Evolutionary conservation across 2,113 vertebrate species (phyloP), one percentile per base, ranked within the genome.

Genomic region (Apodemus sylvaticus): DNA sequence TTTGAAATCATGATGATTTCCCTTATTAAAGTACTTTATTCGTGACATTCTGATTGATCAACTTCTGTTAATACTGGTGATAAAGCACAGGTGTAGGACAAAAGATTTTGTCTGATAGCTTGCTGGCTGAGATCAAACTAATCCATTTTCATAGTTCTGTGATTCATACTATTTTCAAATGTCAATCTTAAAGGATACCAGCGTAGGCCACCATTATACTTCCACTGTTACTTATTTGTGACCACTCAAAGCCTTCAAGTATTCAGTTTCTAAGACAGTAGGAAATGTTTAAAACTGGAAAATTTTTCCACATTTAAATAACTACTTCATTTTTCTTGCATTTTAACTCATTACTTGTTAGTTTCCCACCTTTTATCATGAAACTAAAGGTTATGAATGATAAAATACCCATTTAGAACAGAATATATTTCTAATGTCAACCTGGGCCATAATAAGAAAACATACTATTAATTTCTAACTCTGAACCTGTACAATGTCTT

Each of bases 101-200:
- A 3, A 8, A 1, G 64, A 11, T 62, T 95, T 82, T 19, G 94
- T 87, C 74, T 82, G 45, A 68, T 42, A 92, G 36, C 39, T 91
- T 95, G 53, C 42, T 77, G 12, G 42, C 45, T 90, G 79, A 93
- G 64, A 82, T 93, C 87, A 96, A 87, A 64, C n/a, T 90, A 96
- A 94, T 96, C 36, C 29, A 73, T 89, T 96, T 95, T 97, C 60
- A 73, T 55, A 90, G 93, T 94, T 85, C 36, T 90, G 39, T 96
- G 53, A 78, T 94, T 96, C 36, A 88, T 36, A 45, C 55, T 39
- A 45, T 71, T 96, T 98, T 96, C 93, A 87, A 93, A 89, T 96
- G 92, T 90, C 96, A 95, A 0, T 93, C 64, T 90, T 95, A 85
- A 94, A 77, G 71, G 51, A 95, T 96, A 76, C 64, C 91, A 22